Evolutionary conservation across 2,888 invertebrate species (phyloP), one percentile per base, ranked within the genome.

Genomic region (Autographa gamma): DNA sequence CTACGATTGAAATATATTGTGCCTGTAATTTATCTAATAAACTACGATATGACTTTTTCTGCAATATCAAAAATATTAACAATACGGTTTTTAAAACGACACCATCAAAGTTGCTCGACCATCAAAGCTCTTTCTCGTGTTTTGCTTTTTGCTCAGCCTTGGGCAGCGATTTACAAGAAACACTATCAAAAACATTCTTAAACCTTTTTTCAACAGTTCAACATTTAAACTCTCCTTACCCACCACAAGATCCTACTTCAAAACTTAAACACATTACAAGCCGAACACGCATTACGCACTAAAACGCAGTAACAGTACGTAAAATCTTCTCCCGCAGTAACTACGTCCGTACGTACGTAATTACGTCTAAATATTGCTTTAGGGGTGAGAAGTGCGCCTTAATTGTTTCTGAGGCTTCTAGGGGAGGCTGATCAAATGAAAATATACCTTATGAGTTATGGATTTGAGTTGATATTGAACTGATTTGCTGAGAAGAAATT

Each of bases 301-400:
- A 90, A 91, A 90, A 86, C 79, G 85, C 85, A 71, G 78, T 87
- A 84, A 86, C 85, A 92, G 92, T 91, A 90, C 92, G 94, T 93
- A 92, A 95, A 95, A 94, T 94, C 95, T 93, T 92, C 91, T 85
- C 89, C 41, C 66, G 79, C 84, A 14, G 11, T 25, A 25, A 25
- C 25, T 25, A 25, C 25, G 25, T 25, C 25, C 25, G 85, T 92
- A 91, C 93, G 90, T 87, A 88, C 88, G 94, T 93, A 93, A 95
- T 95, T 93, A 94, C 92, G 85, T 83, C 71, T 85, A 87, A 86
- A 89, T 89, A 89, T 86, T 88, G 83, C 89, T 61, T 83, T 73
- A 83, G 83, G 82, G 83, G 83, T 77, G 84, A 68, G 79, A 66
- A 75, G 61, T 38, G 69, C 61, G 87, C 84, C 90, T 92, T 94